Evolutionary conservation across 2,888 invertebrate species (phyloP), one percentile per base, ranked within the genome.

Genomic region (Micropterix aruncella): DNA sequence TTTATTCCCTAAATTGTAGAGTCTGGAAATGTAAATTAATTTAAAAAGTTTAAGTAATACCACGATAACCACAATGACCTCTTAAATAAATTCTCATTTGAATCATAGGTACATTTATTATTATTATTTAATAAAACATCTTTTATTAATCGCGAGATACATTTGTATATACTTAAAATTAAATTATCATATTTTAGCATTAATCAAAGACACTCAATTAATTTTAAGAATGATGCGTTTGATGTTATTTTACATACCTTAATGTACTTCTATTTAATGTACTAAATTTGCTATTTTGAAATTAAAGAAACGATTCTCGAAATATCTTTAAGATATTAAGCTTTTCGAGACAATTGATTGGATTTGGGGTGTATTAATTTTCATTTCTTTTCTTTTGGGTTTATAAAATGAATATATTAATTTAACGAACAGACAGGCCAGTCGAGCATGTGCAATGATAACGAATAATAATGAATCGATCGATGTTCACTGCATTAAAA

Each of bases 381-480:
- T n/a, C n/a, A n/a, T n/a, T n/a, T n/a, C n/a, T n/a, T n/a, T n/a
- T n/a, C n/a, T n/a, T n/a, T n/a, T n/a, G n/a, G n/a, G n/a, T n/a
- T n/a, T n/a, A n/a, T n/a, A n/a, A n/a, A n/a, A n/a, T n/a, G n/a
- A n/a, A n/a, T n/a, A n/a, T n/a, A n/a, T n/a, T n/a, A n/a, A n/a
- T n/a, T n/a, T n/a, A n/a, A n/a, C 5, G 12, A 27, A 7, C 27
- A 12, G 27, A 27, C 27, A 68, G 70, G 70, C 70, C 70, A 70
- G 70, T 70, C 65, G 58, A 62, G 65, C 65, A 65, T 65, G 70
- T 70, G 71, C 71, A 71, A 70, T 71, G 70, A 70, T 70, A 70
- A 71, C 70, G 70, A 71, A 69, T 69, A 27, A 12, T 7, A 18
- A 45, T 41, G 12, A 27, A 40, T 41, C 12, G 7, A 27, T 7